These are phyloP conservation scores for Orthonevra nobilis DNA, from an alignment of 2,888 invertebrate genomes.

Conservation along the genomic window DNA sequence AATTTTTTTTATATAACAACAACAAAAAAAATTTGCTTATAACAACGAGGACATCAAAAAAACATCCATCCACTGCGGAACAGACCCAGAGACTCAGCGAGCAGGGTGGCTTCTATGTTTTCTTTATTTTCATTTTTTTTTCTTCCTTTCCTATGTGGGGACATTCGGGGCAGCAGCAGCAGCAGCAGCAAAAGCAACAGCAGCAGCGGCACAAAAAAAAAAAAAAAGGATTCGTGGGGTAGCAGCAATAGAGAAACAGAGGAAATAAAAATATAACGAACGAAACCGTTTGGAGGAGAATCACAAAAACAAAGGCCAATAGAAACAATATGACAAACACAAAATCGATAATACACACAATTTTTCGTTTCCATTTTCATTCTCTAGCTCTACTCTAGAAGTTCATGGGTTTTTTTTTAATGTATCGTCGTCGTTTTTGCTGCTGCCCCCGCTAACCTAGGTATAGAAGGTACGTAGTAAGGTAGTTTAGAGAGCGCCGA, in stretches of 20 bases:
- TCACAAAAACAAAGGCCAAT: constrained; percentile 69
- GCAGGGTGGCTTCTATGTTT: constrained; percentile 56
- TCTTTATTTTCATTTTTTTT: constrained; percentile 32
- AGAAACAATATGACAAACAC: constrained; percentile 70
- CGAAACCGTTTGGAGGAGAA: constrained; percentile 58
- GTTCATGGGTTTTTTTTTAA: constrained; percentile 11
- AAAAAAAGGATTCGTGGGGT: constrained; percentile 64
- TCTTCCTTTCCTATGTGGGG: constrained; percentile 51
- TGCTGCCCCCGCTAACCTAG: neutral
- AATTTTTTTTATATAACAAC: constrained; percentile 53
- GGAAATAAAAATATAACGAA: constrained; percentile 14
- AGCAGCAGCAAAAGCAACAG: too few relatives aligned
- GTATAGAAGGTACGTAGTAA: too few relatives aligned
- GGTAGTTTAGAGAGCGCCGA: constrained; percentile 26
- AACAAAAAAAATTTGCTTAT: constrained; percentile 60
- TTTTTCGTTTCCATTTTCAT: constrained; percentile 62
- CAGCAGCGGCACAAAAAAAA: too few relatives aligned
- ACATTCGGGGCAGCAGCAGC: constrained; percentile 35
- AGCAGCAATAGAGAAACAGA: constrained; percentile 38
- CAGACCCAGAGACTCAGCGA: constrained; percentile 47
- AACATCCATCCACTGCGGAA: constrained; percentile 66
- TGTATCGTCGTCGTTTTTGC: neutral
- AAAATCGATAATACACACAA: constrained; percentile 70
- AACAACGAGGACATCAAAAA: constrained; percentile 67
- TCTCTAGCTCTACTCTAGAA: constrained; percentile 41